Base-by-base conservation (phyloP, 1,140 invertebrate genomes). In the Scaptomyza montana region DNA sequence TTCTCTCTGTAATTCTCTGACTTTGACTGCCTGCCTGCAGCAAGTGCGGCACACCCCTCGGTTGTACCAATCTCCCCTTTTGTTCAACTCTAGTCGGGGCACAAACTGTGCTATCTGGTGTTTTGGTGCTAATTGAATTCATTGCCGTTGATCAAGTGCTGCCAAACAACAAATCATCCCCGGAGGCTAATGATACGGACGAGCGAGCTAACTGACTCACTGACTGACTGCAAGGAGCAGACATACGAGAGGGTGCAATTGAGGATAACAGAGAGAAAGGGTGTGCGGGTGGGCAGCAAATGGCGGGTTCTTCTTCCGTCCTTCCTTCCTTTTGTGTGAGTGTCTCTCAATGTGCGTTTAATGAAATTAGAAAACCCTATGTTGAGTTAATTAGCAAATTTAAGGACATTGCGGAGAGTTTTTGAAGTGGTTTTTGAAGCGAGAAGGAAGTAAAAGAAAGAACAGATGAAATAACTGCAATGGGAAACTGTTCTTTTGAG, bases 361-460 rank as follows among this genome's bases (percentile, higher is more conserved):
- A 90, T 81, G 75, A 90, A 90, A 90, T 90, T 90, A 90, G 89
- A 89, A 84, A 90, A 90, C 87, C 87, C 78, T 90, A 84, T 90
- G 87, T 77, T 81, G 64, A 71, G 77, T 76, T 90, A 90, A 90
- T 90, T 90, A 85, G 75, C 71, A 87, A 82, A 77, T 89, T 89
- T 84, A 74, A 74, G 66, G 36, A 61, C 71, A 69, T 46, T 74
- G 65, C 55, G 65, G 36, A 36, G 39, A 47, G 45, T 39, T 51
- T 36, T 51, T 47, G 61, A 45, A 28, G 12, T 9, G 21, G 47
- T 7, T 50, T 28, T 12, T 25, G 10, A 47, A 5, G 54, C 57
- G 9, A 43, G 6, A 49, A 57, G 36, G 41, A 25, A 56, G 19
- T 39, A 13, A 30, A 28, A 3, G 12, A 0, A 53, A 49, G 9